Evolutionary conservation across 2,113 vertebrate species (phyloP), one percentile per base, ranked within the genome.

Genomic region (Sapayoa aenigma): DNA sequence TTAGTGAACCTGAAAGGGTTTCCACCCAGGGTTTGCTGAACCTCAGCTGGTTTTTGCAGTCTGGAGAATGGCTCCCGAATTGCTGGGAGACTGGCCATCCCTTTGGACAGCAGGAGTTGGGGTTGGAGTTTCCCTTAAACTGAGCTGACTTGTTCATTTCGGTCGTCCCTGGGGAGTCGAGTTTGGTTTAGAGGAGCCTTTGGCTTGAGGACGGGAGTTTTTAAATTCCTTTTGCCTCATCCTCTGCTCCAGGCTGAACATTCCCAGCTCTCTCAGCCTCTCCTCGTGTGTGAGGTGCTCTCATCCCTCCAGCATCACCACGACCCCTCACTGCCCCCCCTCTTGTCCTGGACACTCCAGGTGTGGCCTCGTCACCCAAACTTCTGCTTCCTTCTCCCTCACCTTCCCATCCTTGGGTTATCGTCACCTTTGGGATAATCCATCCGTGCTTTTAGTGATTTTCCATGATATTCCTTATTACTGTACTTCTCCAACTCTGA

Each of bases 1-100:
- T 69, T 90, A 87, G 95, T 95, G 74, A 95, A 46, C 95, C 81
- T 73, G 9, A 87, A 91, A 53, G 66, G 25, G 50, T 89, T 91
- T 25, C 87, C 78, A 62, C 3, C 1, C 39, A 62, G 7, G 3
- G 49, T 85, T 90, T 94, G 82, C 82, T 94, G 90, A 97, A 58
- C 6, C 53, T 87, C 89, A 93, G 78, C 87, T 89, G 35, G 6
- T 94, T 97, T 93, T 12, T 87, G 42, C 66, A 42, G 0, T 76
- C 74, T 88, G 63, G 58, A 67, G 17, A 91, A 33, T 1, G 55
- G 44, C 52, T 82, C 67, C 20, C 84, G 95, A 93, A 79, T 87
- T 96, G 90, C 53, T 66, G 78, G 67, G 66, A 85, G 87, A 16
- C 44, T 44, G 41, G 37, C 41, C n/a, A 41, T 91, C 66, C 89